A percentile compares a stretch with the other conserved stretches of the same genome.
These are phyloP conservation scores for Plebejus anna DNA, from an alignment of 2,888 invertebrate genomes.

Conservation along the genomic window DNA sequence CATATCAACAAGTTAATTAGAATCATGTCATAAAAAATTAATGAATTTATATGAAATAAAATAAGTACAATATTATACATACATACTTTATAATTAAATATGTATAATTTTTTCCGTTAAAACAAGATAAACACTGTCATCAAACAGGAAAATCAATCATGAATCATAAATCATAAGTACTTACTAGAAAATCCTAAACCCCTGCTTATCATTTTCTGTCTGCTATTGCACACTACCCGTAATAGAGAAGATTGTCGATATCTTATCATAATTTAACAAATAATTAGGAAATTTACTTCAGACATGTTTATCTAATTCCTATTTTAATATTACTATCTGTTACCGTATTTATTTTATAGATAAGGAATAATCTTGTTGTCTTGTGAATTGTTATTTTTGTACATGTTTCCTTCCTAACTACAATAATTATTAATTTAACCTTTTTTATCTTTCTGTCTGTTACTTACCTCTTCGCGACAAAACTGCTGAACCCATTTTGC, in stretches of 20 bases:
- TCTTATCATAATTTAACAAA: not conserved
- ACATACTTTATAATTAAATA: too few species aligned
- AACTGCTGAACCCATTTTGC: too few species aligned
- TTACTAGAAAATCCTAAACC: not conserved
- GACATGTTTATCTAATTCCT: constrained; percentile 2
- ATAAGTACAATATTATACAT: too few species aligned
- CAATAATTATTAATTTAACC: too few species aligned
- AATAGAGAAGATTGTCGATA: not conserved
- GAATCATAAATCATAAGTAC: not conserved
- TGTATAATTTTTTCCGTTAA: too few species aligned
- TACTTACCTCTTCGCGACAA: too few species aligned
- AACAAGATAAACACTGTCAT: not conserved
- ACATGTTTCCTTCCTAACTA: not conserved
- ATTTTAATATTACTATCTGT: not conserved
- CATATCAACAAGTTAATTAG: not conserved
- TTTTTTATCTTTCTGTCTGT: too few species aligned
- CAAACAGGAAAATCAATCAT: not conserved
- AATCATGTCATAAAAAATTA: too few species aligned
- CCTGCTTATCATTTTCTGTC: not conserved
- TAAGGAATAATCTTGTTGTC: not conserved
- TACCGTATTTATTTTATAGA: not conserved
- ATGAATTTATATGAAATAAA: too few species aligned
- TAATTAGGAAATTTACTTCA: not conserved
- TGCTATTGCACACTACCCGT: not conserved
- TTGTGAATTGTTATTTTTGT: not conserved